Evolutionary conservation across 2,888 invertebrate species (phyloP).

Genomic region (Toxonevra muliebris): DNA sequence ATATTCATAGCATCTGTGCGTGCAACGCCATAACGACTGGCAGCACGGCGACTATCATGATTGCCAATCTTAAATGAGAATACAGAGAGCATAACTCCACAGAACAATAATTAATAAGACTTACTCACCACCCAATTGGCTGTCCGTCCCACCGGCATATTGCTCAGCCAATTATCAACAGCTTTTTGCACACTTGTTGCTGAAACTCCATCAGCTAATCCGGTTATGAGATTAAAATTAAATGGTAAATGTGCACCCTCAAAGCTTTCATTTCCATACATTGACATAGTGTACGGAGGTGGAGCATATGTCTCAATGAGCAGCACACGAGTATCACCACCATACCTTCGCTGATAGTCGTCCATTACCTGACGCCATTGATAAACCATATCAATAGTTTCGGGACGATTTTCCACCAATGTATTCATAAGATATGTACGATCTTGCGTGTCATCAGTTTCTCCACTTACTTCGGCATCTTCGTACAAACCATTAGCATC

Average conservation of each 20-base stretch:
- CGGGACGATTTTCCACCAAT: conserved; percentile 58
- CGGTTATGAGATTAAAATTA: conserved; percentile 75
- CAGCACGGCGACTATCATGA: conserved; percentile 72
- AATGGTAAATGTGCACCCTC: conserved; percentile 78
- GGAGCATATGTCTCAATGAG: conserved; percentile 71
- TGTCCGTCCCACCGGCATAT: conserved; percentile 68
- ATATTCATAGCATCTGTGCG: conserved; percentile 83
- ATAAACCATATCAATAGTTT: conserved; percentile 72
- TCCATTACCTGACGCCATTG: conserved; percentile 72
- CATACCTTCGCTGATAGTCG: conserved; percentile 63
- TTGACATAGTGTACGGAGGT: conserved; percentile 66
- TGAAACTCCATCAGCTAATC: conserved; percentile 54
- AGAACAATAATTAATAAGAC: conserved; percentile 53
- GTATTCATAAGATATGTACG: conserved; percentile 40
- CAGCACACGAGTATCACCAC: conserved; percentile 65
- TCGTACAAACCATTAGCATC: conserved; percentile 66
- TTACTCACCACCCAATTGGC: conserved; percentile 74
- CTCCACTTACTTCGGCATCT: conserved; percentile 67
- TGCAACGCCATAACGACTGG: conserved; percentile 70
- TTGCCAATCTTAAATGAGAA: conserved; percentile 69
- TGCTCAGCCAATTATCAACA: conserved; percentile 70
- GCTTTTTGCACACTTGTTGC: conserved; percentile 67
- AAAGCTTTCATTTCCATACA: conserved; percentile 68
- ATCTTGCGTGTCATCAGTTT: conserved; percentile 38
- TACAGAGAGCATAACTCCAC: too few relatives aligned